phyloP scores from a whole-genome alignment of 2,888 invertebrate genomes.

The Epistrophe grossulariae region DNA sequence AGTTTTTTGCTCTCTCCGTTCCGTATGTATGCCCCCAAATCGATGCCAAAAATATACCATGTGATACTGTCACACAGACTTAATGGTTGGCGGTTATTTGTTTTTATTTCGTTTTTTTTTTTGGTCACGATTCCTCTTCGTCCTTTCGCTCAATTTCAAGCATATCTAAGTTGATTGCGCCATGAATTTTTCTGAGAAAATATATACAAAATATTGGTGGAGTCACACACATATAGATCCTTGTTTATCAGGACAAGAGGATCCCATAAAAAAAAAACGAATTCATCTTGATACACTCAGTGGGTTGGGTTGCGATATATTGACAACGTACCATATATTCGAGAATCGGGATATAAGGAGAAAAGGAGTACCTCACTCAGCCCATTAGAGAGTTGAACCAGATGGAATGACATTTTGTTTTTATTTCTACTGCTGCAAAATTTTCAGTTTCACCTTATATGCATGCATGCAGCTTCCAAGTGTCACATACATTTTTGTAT shows the following conservation, averaged over 20 bases:
- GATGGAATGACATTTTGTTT: neutral
- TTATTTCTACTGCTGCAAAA: neutral
- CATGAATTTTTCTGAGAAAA: constrained; percentile 43
- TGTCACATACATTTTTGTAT: neutral
- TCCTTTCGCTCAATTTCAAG: constrained; percentile 18
- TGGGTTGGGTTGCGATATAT: constrained; percentile 3
- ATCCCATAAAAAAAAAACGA: constrained; percentile 37
- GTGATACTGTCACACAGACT: constrained; percentile 57
- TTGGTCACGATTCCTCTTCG: constrained; percentile 17
- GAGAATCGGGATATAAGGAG: neutral
- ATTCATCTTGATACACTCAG: constrained; percentile 48
- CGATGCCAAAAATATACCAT: constrained; percentile 36
- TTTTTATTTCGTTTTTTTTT: neutral
- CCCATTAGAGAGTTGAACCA: neutral
- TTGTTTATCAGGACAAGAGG: constrained; percentile 49
- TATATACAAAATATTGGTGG: constrained; percentile 7
- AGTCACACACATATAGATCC: constrained; percentile 20
- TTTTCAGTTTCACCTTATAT: neutral
- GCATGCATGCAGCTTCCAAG: neutral
- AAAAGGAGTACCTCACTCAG: constrained; percentile 24
- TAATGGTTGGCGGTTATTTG: constrained; percentile 28
- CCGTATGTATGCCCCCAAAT: neutral
- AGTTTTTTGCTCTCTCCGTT: neutral
- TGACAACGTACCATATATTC: neutral
- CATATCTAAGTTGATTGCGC: constrained; percentile 57